phyloP scores from a whole-genome alignment of 2,113 vertebrate species.

The Callospermophilus lateralis region DNA sequence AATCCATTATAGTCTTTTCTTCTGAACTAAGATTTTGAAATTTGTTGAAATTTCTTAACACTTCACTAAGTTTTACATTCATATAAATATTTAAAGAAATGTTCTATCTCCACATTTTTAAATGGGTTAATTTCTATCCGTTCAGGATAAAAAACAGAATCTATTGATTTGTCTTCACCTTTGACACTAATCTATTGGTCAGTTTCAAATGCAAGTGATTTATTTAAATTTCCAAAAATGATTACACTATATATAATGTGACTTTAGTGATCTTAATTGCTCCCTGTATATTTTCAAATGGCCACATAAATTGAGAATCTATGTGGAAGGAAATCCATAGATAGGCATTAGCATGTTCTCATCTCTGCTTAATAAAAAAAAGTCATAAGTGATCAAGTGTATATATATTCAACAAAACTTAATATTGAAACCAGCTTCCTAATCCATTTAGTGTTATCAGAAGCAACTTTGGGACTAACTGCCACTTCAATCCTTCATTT shows the following conservation, averaged over 20 bases:
- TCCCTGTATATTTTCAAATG: constrained; percentile 67
- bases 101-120: neutral
- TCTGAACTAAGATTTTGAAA: constrained; percentile 47
- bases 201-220: constrained; percentile 45
- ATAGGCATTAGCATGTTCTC: constrained; percentile 47
- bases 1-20: constrained; percentile 1
- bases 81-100: constrained; percentile 32
- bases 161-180: constrained; percentile 47
- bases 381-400: neutral
- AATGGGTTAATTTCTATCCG: constrained; percentile 10
- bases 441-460: neutral
- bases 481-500: neutral
- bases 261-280: constrained; percentile 38
- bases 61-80: constrained; percentile 39
- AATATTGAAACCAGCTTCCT: constrained; percentile 28
- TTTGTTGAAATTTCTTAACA: constrained; percentile 25
- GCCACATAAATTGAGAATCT: constrained; percentile 65
- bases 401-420: neutral
- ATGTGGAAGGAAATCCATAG: constrained; percentile 57
- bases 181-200: neutral
- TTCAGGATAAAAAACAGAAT: constrained; percentile 1
- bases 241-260: constrained; percentile 50
- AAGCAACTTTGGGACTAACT: neutral
- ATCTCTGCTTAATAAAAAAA: constrained; percentile 61
- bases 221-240: constrained; percentile 43